Evolutionary conservation across 2,888 invertebrate genomes (phyloP), one percentile per base, ranked within the genome.

Genomic region (Aproaerema taeniolella): DNA sequence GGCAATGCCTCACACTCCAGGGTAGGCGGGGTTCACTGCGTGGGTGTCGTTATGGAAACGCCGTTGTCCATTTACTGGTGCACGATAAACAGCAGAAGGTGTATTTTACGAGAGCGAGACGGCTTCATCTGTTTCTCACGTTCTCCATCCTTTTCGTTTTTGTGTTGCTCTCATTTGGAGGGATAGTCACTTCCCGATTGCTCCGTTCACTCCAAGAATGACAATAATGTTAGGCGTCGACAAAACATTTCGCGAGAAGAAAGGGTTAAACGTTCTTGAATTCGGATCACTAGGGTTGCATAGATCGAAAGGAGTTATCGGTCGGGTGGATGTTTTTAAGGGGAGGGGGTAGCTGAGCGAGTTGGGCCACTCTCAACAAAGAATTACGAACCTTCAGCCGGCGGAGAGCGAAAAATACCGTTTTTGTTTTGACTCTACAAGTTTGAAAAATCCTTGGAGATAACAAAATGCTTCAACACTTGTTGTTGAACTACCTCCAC

Each of bases 21-120:
- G 61, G 72, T 73, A 72, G 77, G 78, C 77, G 78, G 81, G 69
- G 73, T 72, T 65, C 64, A 62, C 58, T 59, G 54, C 76, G 79
- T 77, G 78, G 76, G 76, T 72, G 77, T 78, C 70, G 74, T 71
- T 72, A 76, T 77, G 73, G 73, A 74, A 76, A 78, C 73, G 66
- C 66, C 64, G 64, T 75, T 66, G 72, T 67, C 68, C 65, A 63
- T 50, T 52, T 72, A 78, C 75, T 62, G 57, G 73, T 58, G 56
- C 46, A 59, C 39, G 50, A 80, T 70, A 55, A 75, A 52, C 14
- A 36, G 38, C 30, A 67, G 65, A 64, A 69, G 67, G 63, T 72
- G 28, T 39, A 37, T 15, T 43, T 40, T 36, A n/a, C 42, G 46
- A 31, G 42, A 45, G 42, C 38, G 41, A 44, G 47, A 46, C 28